phyloP scores from a whole-genome alignment of 2,797 vertebrate species.

The Hyperoplus immaculatus region DNA sequence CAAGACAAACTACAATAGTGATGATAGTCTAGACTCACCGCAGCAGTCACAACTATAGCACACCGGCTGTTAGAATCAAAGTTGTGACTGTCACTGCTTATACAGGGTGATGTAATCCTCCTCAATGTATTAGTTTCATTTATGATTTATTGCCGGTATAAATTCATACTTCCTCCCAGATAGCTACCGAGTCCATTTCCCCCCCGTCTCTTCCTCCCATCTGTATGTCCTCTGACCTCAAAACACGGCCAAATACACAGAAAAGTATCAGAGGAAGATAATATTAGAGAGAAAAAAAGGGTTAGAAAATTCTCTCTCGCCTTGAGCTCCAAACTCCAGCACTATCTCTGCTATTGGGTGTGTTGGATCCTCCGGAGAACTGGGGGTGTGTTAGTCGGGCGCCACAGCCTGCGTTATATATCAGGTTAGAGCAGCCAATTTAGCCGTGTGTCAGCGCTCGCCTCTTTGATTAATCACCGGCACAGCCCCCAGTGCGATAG shows the following conservation, averaged over 20 bases:
- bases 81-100: constrained; percentile 8
- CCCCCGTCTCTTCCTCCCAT: constrained; percentile 21
- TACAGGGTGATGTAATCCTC: constrained; percentile 33
- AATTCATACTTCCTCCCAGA: constrained; percentile 46
- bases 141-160: constrained; percentile 65
- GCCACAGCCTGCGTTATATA: constrained; percentile 79
- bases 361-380: constrained; percentile 71
- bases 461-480: constrained; percentile 84
- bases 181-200: constrained; percentile 52
- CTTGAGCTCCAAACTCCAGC: constrained; percentile 67
- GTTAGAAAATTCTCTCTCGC: constrained; percentile 70
- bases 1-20: background rate
- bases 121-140: constrained; percentile 45
- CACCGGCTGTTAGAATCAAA: background rate
- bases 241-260: constrained; percentile 58
- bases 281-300: constrained; percentile 69
- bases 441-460: constrained; percentile 78
- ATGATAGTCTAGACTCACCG: background rate
- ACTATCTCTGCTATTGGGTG: constrained; percentile 70
- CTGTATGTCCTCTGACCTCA: constrained; percentile 63
- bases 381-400: constrained; percentile 56
- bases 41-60: background rate
- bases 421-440: constrained; percentile 84
- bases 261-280: constrained; percentile 71
- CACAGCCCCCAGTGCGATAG: constrained; percentile 64